Evolutionary conservation across 2,113 vertebrate genomes (phyloP).

Genomic region (Ptychochromis oligacanthus): DNA sequence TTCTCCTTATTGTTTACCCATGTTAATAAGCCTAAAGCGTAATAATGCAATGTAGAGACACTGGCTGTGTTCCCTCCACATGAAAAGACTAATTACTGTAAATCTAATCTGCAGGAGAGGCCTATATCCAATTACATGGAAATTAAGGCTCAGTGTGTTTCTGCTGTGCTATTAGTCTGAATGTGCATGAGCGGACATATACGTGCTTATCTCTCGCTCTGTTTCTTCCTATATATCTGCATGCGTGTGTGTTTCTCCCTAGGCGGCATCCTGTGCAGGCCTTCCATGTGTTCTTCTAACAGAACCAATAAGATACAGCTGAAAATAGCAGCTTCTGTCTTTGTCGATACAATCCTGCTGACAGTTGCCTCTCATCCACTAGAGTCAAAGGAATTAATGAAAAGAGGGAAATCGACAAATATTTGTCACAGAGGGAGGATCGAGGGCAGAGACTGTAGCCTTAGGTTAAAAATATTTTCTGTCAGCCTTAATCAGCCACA

Average conservation of each 20-base stretch:
- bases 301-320: slow-evolving; percentile 39
- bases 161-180: slow-evolving; percentile 51
- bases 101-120: slow-evolving; percentile 69
- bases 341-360: slow-evolving; percentile 32
- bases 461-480: background rate
- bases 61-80: slow-evolving; percentile 44
- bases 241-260: background rate
- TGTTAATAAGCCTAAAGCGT: slow-evolving; percentile 40
- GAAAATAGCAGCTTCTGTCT: slow-evolving; percentile 44
- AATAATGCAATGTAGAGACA: slow-evolving; percentile 30
- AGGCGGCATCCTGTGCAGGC: slow-evolving; percentile 7
- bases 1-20: slow-evolving; percentile 40
- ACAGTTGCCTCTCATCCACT: background rate
- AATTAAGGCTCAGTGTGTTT: slow-evolving; percentile 64
- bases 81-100: slow-evolving; percentile 68
- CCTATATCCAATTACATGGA: slow-evolving; percentile 68
- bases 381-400: slow-evolving; percentile 27
- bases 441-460: background rate
- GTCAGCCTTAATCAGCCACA: background rate
- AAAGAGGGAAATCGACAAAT: slow-evolving; percentile 8
- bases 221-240: background rate
- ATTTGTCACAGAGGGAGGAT: background rate
- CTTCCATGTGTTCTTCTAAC: slow-evolving; percentile 36
- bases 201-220: slow-evolving; percentile 17
- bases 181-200: slow-evolving; percentile 32